Conservation (phyloP, 2,113 vertebrate species). For the Riparia riparia region DNA sequence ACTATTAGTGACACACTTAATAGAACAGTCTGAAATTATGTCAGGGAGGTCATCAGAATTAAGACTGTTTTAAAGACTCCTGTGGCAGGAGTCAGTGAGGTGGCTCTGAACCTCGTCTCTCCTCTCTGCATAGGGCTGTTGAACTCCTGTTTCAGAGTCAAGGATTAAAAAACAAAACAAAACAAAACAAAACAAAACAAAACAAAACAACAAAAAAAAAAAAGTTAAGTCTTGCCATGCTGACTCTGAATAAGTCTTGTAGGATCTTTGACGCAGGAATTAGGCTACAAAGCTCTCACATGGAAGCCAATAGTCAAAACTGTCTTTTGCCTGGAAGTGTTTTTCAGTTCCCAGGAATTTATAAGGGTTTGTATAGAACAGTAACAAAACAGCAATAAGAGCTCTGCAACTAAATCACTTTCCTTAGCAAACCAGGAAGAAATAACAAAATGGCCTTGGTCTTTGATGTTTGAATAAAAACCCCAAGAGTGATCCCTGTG, state of each 20-base stretch:
- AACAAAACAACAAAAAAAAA: too few species aligned
- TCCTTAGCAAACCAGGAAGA: slow-evolving; percentile 24
- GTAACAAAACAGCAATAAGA: slow-evolving; percentile 2
- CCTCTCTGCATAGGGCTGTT: background rate
- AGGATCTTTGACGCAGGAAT: background rate
- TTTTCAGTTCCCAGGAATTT: slow-evolving; percentile 16
- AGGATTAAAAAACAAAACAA: too few species aligned
- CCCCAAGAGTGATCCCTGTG: background rate
- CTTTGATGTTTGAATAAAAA: slow-evolving; percentile 56
- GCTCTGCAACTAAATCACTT: slow-evolving; percentile 23
- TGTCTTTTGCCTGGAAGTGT: background rate
- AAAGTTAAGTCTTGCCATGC: background rate
- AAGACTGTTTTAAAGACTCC: background rate
- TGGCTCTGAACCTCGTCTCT: background rate
- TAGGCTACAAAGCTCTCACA: background rate
- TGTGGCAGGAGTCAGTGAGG: background rate
- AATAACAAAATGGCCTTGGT: slow-evolving; percentile 18
- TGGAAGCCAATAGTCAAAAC: background rate
- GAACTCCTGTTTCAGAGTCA: background rate
- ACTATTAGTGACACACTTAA: background rate
- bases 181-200: too few species aligned
- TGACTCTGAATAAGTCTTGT: background rate
- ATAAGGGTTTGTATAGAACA: background rate
- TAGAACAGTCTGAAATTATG: background rate
- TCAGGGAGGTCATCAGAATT: background rate